phyloP scores from a whole-genome alignment of 30 jellyfish, hydroid and myxozoan genomes.

The Chironex yamaguchii region DNA sequence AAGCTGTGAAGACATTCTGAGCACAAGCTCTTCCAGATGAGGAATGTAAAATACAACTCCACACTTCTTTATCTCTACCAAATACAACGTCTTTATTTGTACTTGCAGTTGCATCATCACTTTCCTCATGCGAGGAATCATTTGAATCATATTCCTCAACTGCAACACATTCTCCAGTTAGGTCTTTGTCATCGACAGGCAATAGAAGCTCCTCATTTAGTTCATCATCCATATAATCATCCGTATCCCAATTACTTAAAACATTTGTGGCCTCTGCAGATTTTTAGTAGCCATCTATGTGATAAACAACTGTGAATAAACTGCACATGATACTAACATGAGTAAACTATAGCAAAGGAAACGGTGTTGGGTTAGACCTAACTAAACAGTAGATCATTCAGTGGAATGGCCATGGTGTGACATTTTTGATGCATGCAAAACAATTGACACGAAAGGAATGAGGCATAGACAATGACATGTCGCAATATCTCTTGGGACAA shows the following conservation, averaged over 20 bases:
- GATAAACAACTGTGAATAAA: background rate
- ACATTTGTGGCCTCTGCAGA: background rate
- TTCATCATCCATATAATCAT: background rate
- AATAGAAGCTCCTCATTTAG: background rate
- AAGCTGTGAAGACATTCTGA: background rate
- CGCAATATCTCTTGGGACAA: too few species aligned
- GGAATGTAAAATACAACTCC: background rate
- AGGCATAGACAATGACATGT: too few species aligned
- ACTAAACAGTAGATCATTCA: background rate
- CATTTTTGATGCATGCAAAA: too few species aligned
- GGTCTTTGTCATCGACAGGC: background rate
- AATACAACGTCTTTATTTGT: too few species aligned
- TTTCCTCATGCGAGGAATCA: background rate
- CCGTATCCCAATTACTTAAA: background rate
- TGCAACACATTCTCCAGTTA: background rate
- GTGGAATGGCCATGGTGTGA: background rate
- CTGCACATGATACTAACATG: background rate
- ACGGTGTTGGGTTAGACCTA: background rate
- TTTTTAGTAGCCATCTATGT: background rate
- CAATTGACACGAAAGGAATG: too few species aligned
- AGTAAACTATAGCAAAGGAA: background rate
- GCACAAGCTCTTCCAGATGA: background rate
- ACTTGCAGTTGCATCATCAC: background rate
- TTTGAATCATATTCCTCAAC: background rate
- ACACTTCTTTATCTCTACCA: background rate